These are phyloP conservation scores for Rhynchophorus ferrugineus DNA, from an alignment of 1,140 invertebrate genomes.

Conservation along the genomic window DNA sequence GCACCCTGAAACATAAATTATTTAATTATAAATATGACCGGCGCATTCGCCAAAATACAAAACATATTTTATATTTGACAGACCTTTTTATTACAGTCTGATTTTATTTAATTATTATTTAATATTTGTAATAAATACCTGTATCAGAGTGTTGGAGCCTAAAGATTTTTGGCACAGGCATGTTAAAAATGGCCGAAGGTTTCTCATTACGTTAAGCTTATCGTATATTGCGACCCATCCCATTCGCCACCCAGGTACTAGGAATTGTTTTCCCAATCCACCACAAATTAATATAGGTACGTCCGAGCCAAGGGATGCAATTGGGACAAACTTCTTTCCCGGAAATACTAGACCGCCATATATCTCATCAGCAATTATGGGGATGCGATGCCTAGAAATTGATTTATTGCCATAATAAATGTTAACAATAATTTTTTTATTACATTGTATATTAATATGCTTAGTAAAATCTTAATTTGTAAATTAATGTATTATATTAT, in stretches of 20 bases:
- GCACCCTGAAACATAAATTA: conserved; percentile 52
- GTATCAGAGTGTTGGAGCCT: neutral
- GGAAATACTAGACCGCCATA: neutral
- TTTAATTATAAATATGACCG: too few relatives aligned
- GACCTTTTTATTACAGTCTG: too few relatives aligned
- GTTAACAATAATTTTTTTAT: too few relatives aligned
- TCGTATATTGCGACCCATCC: neutral
- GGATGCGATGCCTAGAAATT: neutral
- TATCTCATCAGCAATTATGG: neutral
- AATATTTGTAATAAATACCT: too few relatives aligned
- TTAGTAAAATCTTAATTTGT: too few relatives aligned
- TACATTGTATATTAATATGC: too few relatives aligned
- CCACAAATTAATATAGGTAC: neutral
- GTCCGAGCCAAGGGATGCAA: neutral
- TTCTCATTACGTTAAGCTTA: neutral
- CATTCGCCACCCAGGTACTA: neutral
- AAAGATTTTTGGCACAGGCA: neutral
- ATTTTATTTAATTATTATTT: too few relatives aligned
- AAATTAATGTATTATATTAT: too few relatives aligned
- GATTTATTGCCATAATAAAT: too few relatives aligned
- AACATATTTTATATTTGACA: too few relatives aligned
- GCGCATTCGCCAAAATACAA: too few relatives aligned
- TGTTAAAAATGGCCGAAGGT: neutral
- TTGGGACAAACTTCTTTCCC: neutral
- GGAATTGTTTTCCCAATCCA: neutral